phyloP scores from a whole-genome alignment of 2,113 vertebrate species.

The Gymnobelideus leadbeateri region DNA sequence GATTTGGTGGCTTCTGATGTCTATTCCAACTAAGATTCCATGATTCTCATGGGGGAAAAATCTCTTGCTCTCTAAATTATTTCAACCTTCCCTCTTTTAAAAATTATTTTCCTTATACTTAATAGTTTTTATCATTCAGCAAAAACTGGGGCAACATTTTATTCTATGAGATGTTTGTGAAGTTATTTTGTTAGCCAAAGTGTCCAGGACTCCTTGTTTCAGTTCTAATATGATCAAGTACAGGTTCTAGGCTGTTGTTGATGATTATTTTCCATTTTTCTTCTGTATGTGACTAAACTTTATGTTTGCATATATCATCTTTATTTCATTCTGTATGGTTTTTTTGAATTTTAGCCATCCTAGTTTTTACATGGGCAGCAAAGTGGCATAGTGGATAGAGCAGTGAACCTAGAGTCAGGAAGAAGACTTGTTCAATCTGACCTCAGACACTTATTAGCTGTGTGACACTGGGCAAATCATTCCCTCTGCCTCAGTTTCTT shows the following conservation, averaged over 20 bases:
- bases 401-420: too few relatives aligned
- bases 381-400: too few relatives aligned
- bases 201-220: background rate
- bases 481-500: too few relatives aligned
- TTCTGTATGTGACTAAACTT: background rate
- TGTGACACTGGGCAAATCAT: too few relatives aligned
- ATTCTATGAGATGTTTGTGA: conserved; percentile 15
- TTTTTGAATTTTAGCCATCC: background rate
- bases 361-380: conserved; percentile 6
- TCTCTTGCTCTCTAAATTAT: conserved; percentile 30
- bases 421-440: too few relatives aligned
- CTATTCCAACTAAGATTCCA: background rate
- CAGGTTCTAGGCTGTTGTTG: background rate
- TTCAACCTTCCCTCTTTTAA: conserved; percentile 33
- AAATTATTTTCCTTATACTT: background rate
- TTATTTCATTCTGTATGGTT: conserved; percentile 22
- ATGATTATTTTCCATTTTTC: conserved; percentile 1
- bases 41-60: conserved; percentile 14
- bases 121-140: conserved; percentile 47
- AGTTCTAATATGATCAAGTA: background rate
- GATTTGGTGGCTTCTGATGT: background rate
- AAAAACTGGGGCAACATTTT: background rate
- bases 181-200: conserved; percentile 21
- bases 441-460: too few relatives aligned
- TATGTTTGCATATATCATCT: background rate